Conservation (phyloP, 2,888 invertebrate genomes). For the Drosophila seclusa region DNA sequence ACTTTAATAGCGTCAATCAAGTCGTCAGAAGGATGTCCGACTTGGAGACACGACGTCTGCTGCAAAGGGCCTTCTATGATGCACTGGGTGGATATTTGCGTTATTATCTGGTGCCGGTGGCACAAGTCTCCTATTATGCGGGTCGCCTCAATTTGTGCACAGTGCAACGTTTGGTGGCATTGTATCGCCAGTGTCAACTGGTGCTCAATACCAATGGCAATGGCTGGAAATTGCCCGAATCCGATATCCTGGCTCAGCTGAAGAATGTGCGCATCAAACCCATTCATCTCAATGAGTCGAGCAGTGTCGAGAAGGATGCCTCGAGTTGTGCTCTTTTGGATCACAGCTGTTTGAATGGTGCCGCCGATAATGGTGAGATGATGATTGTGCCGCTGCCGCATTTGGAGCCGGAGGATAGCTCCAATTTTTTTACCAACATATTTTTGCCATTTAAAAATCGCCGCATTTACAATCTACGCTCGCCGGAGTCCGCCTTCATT, state of each 20-base stretch:
- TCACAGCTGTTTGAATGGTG: conserved; percentile 54
- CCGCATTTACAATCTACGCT: conserved; percentile 80
- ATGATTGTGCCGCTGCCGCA: conserved; percentile 82
- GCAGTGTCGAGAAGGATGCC: conserved; percentile 45
- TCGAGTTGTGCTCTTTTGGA: conserved; percentile 78
- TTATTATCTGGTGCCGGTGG: conserved; percentile 79
- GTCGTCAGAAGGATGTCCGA: conserved; percentile 70
- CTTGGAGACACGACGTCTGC: conserved; percentile 50
- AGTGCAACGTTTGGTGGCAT: conserved; percentile 67
- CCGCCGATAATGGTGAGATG: conserved; percentile 66
- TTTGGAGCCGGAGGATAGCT: conserved; percentile 71
- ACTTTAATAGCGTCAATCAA: conserved; percentile 81
- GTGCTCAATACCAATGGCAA: conserved; percentile 84
- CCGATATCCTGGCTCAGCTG: conserved; percentile 57
- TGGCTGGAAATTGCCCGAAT: conserved; percentile 78
- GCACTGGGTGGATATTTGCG: conserved; percentile 83
- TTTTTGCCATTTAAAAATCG: conserved; percentile 82
- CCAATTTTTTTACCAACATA: conserved; percentile 77
- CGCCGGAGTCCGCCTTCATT: conserved; percentile 74
- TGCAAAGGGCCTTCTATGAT: conserved; percentile 82
- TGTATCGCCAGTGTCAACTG: conserved; percentile 76
- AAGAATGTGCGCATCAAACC: conserved; percentile 20
- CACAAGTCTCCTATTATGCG: conserved; percentile 83
- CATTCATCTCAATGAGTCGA: conserved; percentile 28
- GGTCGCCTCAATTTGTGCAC: conserved; percentile 77